These are phyloP conservation scores for Prenolepis imparis DNA, from an alignment of 2,888 invertebrate genomes.

Conservation along the genomic window DNA sequence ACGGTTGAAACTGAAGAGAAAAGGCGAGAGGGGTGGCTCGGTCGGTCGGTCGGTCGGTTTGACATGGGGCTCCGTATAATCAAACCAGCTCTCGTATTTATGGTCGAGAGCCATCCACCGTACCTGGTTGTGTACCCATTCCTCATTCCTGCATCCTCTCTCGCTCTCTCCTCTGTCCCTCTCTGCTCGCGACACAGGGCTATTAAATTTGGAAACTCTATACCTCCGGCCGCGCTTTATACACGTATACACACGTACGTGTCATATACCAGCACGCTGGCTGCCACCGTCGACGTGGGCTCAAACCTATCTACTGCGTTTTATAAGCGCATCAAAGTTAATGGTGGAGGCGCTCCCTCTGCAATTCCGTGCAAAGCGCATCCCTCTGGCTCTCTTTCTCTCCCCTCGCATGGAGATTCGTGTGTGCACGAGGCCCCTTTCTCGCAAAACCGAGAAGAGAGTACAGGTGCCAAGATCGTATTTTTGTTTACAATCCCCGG, in stretches of 20 bases:
- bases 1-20: not conserved
- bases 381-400: conserved; percentile 46
- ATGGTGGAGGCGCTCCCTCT: conserved; percentile 75
- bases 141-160: conserved; percentile 73
- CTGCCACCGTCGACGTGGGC: conserved; percentile 29
- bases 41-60: conserved; percentile 66
- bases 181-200: conserved; percentile 76
- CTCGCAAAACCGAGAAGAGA: not conserved
- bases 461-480: conserved; percentile 72
- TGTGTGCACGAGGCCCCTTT: not conserved
- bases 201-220: conserved; percentile 84
- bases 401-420: not conserved
- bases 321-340: conserved; percentile 84
- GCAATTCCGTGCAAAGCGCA: conserved; percentile 77
- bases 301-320: conserved; percentile 77
- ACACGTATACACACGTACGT: conserved; percentile 39
- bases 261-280: conserved; percentile 23
- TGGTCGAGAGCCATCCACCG: conserved; percentile 73
- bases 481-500: conserved; percentile 75
- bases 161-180: not conserved
- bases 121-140: conserved; percentile 75
- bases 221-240: conserved; percentile 67
- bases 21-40: conserved; percentile 20
- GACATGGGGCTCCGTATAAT: conserved; percentile 77
- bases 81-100: conserved; percentile 79